Conservation (phyloP, 2,113 vertebrate species). For the Dasypus novemcinctus region DNA sequence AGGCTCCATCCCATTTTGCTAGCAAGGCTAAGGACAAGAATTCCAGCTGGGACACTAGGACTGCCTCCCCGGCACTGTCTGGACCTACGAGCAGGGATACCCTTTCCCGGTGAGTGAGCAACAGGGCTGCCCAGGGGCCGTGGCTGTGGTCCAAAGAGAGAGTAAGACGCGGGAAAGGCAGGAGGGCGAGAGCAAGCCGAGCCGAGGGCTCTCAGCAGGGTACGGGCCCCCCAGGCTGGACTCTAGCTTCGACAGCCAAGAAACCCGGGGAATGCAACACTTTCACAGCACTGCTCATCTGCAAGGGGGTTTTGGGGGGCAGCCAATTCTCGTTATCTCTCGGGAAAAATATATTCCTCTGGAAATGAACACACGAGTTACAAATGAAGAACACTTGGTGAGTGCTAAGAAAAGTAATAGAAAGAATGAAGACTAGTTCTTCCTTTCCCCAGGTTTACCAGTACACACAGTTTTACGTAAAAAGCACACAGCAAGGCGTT, state of each 20-base stretch:
- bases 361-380: not conserved
- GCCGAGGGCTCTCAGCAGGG: accelerated
- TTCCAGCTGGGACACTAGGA: accelerated
- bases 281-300: not conserved
- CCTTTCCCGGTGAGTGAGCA: not conserved
- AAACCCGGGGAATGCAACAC: not conserved
- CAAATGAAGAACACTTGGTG: accelerated
- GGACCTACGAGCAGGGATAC: accelerated
- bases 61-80: accelerated
- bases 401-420: accelerated
- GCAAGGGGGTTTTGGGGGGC: not conserved
- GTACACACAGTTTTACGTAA: not conserved
- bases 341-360: not conserved
- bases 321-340: not conserved
- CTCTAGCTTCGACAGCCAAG: not conserved
- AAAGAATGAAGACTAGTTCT: accelerated
- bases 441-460: not conserved
- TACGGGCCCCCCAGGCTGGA: accelerated
- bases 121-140: accelerated
- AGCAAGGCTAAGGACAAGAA: not conserved
- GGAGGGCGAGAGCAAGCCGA: accelerated
- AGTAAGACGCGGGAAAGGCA: too few relatives aligned
- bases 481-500: not conserved
- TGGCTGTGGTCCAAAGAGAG: accelerated
- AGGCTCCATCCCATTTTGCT: too few relatives aligned